A percentile compares a stretch with the other conserved stretches of the same genome.
Evolutionary conservation across 2,888 invertebrate genomes (phyloP).

Genomic region (Apotomis turbidana): DNA sequence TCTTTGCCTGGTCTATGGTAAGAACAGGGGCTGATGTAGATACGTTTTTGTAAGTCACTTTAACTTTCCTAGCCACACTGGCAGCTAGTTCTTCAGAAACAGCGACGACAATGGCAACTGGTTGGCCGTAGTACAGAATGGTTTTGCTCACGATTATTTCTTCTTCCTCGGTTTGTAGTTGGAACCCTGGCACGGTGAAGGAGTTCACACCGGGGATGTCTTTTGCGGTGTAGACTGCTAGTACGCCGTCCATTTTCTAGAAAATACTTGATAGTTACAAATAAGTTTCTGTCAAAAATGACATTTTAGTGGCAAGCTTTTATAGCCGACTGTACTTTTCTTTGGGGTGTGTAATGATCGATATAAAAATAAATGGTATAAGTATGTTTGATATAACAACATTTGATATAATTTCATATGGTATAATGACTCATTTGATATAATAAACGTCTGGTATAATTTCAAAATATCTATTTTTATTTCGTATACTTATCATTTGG

Average conservation of each 20-base stretch:
- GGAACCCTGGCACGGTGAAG: constrained; percentile 68
- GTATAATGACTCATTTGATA: too few relatives aligned
- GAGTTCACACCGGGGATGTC: constrained; percentile 88
- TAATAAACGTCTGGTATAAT: too few relatives aligned
- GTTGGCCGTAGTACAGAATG: constrained; percentile 86
- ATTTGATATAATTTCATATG: too few relatives aligned
- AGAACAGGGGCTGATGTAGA: constrained; percentile 61
- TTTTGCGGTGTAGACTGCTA: constrained; percentile 85
- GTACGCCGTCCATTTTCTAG: constrained; percentile 85
- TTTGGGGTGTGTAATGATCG: too few relatives aligned
- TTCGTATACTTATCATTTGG: too few relatives aligned
- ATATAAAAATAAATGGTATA: too few relatives aligned
- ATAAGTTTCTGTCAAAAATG: too few relatives aligned
- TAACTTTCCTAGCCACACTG: constrained; percentile 82
- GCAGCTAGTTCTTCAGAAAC: constrained; percentile 81
- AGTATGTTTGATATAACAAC: too few relatives aligned
- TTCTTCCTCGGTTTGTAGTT: constrained; percentile 70
- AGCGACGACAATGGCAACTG: constrained; percentile 88
- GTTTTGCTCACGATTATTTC: constrained; percentile 80
- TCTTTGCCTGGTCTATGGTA: constrained; percentile 68
- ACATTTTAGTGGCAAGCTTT: too few relatives aligned
- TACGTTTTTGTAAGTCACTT: constrained; percentile 81
- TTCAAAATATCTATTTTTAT: too few relatives aligned
- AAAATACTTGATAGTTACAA: constrained; percentile 46
- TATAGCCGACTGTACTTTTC: too few relatives aligned